Percentiles rank a stretch among this genome's conserved stretches.
Conservation (phyloP, 2,797 vertebrate species). For the Megalops cyprinoides region DNA sequence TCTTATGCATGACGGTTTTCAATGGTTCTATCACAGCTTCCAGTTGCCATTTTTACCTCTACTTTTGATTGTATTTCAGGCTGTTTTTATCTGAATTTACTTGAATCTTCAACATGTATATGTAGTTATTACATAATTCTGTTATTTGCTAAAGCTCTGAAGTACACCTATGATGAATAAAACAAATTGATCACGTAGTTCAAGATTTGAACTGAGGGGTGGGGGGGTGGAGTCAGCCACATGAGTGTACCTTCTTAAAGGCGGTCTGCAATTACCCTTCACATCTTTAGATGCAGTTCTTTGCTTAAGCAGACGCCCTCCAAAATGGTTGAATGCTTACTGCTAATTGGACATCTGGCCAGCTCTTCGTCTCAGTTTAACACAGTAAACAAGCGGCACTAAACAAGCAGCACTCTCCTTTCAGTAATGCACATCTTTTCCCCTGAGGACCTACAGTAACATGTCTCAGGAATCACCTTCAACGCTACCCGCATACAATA, state of each 20-base stretch:
- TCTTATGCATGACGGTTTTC: background rate
- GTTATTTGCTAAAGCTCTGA: slow-evolving; percentile 4
- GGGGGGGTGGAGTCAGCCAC: background rate
- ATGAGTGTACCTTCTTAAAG: background rate
- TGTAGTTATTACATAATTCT: background rate
- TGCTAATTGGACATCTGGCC: background rate
- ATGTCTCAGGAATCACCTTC: background rate
- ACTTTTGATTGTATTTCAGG: background rate
- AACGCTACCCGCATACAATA: background rate
- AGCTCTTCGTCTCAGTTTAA: background rate
- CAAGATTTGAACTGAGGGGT: background rate
- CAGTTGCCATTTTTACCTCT: background rate
- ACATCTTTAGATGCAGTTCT: background rate
- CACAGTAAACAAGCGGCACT: too few relatives aligned
- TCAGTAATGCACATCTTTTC: background rate
- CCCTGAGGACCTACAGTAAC: background rate
- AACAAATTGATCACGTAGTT: background rate
- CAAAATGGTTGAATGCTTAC: background rate
- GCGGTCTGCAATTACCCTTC: background rate
- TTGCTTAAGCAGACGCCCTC: background rate
- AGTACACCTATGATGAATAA: background rate
- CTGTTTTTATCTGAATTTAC: background rate
- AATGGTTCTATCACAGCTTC: background rate
- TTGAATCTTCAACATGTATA: background rate
- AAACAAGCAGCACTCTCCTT: background rate